A percentile compares a stretch with the other conserved stretches of the same genome.
phyloP scores from a whole-genome alignment of 2,888 invertebrate species.

The Nezara viridula region DNA sequence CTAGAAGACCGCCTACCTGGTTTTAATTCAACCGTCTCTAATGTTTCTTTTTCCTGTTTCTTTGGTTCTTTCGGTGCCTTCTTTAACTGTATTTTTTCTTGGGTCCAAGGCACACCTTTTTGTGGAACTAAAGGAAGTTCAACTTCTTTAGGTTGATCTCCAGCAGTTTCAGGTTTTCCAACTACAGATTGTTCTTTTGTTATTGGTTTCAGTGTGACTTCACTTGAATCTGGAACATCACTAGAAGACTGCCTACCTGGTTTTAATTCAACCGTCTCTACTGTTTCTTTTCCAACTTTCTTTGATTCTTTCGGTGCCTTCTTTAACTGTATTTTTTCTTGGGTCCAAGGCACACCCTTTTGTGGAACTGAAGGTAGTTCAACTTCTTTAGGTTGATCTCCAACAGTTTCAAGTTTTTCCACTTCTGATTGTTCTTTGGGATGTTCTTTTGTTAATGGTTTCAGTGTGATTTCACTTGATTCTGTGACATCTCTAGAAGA shows the following conservation, averaged over 20 bases:
- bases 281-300: not conserved
- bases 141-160: not conserved
- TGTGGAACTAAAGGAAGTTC: not conserved
- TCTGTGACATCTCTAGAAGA: conserved; percentile 51
- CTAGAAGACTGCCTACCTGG: conserved; percentile 29
- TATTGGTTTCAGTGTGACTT: conserved; percentile 59
- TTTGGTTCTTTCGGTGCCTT: conserved; percentile 66
- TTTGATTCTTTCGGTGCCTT: conserved; percentile 20
- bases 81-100: conserved; percentile 68
- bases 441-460: conserved; percentile 52
- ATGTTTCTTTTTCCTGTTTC: conserved; percentile 56
- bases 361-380: not conserved
- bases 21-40: conserved; percentile 66
- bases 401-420: too few species aligned
- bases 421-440: not conserved
- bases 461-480: conserved; percentile 58
- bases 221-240: conserved; percentile 56
- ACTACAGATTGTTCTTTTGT: not conserved
- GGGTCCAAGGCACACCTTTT: conserved; percentile 68
- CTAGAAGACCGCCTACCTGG: conserved; percentile 5
- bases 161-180: conserved; percentile 2
- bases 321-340: conserved; percentile 48
- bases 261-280: conserved; percentile 55
- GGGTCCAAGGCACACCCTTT: conserved; percentile 51
- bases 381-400: not conserved